phyloP scores from a whole-genome alignment of 2,113 vertebrate genomes.

The Rhinopomastus cyanomelas region DNA sequence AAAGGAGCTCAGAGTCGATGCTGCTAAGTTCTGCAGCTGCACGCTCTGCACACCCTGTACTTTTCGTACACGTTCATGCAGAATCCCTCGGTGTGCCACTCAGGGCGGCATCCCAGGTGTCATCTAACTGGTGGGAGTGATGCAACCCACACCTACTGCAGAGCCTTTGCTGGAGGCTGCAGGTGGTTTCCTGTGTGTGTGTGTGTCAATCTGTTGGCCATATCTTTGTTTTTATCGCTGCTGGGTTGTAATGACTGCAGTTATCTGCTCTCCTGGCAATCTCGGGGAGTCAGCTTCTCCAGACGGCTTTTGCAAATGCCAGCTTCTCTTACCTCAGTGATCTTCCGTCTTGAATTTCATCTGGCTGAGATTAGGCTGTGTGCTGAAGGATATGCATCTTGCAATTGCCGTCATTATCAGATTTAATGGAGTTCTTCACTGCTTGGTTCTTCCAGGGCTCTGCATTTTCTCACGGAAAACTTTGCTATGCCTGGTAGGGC shows the following conservation, averaged over 20 bases:
- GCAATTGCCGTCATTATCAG: background rate
- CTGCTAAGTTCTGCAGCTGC: background rate
- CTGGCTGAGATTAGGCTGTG: background rate
- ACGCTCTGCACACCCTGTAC: background rate
- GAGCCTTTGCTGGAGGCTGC: background rate
- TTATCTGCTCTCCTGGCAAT: background rate
- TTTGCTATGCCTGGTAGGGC: background rate
- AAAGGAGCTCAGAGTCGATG: background rate
- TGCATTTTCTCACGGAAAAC: background rate
- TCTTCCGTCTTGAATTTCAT: background rate
- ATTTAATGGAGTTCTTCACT: background rate
- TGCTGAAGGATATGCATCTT: background rate
- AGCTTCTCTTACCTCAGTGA: background rate
- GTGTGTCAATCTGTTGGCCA: fast-evolving
- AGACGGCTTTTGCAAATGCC: background rate
- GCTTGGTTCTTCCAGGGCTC: background rate
- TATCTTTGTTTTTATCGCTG: background rate
- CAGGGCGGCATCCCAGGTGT: background rate
- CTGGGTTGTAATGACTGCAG: conserved; percentile 4
- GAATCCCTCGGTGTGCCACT: background rate
- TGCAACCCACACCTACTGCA: background rate
- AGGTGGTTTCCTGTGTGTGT: background rate
- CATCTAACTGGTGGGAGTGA: background rate
- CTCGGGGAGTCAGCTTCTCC: background rate
- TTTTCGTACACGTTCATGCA: background rate